Percentiles rank a stretch among this genome's conserved stretches.
phyloP scores from a whole-genome alignment of 1,140 invertebrate genomes.

The Onthophagus taurus region DNA sequence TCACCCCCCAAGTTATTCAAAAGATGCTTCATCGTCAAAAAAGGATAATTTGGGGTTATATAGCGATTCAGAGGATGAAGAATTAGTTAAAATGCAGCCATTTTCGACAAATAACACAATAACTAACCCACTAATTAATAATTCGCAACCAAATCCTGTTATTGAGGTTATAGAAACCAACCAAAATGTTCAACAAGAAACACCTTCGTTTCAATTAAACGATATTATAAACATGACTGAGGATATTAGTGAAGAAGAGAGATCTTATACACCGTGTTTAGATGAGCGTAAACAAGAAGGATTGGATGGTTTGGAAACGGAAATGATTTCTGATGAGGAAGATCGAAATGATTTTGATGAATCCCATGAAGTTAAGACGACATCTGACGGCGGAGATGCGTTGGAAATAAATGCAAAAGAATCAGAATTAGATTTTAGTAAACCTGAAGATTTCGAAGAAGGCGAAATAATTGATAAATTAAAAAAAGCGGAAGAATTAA shows the following conservation, averaged over 20 bases:
- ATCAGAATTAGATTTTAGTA: conserved; percentile 32
- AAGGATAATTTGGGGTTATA: conserved; percentile 27
- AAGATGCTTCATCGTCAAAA: conserved; percentile 11
- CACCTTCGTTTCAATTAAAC: too few species aligned
- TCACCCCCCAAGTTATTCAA: too few species aligned
- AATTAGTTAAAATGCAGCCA: conserved; percentile 23
- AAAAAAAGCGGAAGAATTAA: conserved; percentile 38
- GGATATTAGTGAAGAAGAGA: conserved; percentile 50
- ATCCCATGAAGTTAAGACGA: conserved; percentile 38
- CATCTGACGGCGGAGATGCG: conserved; percentile 32
- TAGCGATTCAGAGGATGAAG: conserved; percentile 35
- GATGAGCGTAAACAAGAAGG: conserved; percentile 43
- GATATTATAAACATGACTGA: conserved; percentile 46
- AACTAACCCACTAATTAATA: too few species aligned
- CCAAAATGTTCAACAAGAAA: too few species aligned
- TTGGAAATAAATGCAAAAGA: conserved; percentile 38
- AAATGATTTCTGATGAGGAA: conserved; percentile 61
- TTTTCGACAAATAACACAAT: too few species aligned
- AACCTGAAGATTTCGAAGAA: conserved; percentile 41
- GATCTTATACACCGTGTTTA: conserved; percentile 56
- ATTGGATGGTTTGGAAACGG: conserved; percentile 54
- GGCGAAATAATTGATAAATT: conserved; percentile 49
- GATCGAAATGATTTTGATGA: conserved; percentile 49
- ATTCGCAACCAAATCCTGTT: too few species aligned
- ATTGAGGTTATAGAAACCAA: too few species aligned